Evolutionary conservation across 2,797 vertebrate species (phyloP).

Genomic region (Myotis pilosus): DNA sequence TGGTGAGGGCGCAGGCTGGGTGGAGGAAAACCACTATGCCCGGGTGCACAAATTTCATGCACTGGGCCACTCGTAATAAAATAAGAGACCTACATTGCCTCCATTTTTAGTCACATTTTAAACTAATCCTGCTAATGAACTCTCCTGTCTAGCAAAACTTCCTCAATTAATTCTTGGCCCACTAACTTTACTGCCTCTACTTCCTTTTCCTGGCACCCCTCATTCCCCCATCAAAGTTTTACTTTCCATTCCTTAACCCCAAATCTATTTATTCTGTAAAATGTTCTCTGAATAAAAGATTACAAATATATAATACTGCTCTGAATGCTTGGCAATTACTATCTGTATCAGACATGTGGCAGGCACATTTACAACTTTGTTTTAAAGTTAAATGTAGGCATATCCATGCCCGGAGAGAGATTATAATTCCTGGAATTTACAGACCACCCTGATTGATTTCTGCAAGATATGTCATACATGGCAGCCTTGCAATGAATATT

Average conservation of each 20-base stretch:
- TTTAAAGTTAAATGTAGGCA: background rate
- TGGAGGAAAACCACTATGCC: no score
- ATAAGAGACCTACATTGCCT: background rate
- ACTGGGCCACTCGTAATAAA: background rate
- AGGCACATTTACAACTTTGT: background rate
- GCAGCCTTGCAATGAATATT: background rate
- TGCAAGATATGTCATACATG: background rate
- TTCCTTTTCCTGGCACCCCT: background rate
- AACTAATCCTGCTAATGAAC: background rate
- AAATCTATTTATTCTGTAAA: no score
- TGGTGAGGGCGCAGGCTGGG: no score
- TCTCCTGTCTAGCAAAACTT: background rate
- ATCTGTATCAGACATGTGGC: background rate
- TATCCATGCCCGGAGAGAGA: background rate
- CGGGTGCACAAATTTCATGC: no score
- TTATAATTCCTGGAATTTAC: background rate
- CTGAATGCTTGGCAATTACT: background rate
- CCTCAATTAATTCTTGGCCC: background rate
- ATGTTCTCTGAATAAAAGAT: background rate
- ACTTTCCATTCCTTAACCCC: background rate
- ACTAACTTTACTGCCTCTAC: background rate
- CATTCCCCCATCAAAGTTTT: background rate
- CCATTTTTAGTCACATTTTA: background rate
- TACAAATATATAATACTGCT: accelerated
- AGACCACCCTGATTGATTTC: background rate